Base-by-base conservation (phyloP, 92 coral and sea anemone genomes). In the Phenganax subtilis region DNA sequence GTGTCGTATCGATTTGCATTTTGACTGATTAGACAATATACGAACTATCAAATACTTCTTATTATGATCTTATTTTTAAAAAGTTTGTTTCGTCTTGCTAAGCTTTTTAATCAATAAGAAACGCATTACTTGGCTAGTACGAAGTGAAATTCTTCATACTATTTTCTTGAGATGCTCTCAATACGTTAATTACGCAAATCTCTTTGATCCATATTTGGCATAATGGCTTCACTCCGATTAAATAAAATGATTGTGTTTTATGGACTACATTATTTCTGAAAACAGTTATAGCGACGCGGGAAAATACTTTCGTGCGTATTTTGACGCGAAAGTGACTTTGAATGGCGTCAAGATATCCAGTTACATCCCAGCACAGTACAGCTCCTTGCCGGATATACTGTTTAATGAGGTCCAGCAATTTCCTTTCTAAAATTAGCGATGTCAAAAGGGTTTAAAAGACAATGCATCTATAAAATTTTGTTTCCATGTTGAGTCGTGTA, bases 361-460 rank as follows among this genome's bases (percentile, higher is more conserved):
- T 76, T 76, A 76, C 54, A 31, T 58, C 67, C 16, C 81, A 58
- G 37, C n/a, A 57, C 53, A 57, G 81, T 30, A 57, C 64, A 25
- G 12, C 70, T 57, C 81, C 60, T 57, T 76, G 69, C 67, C 81
- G 81, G 81, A 76, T 76, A 76, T 57, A 64, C 81, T 15, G 73
- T 6, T 30, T 68, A 68, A 57, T 30, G 7, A 54, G 81, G 2
- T 76, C 81, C 74, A 54, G 56, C 57, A 79, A 63, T 79, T 79
- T 79, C 83, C 83, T 79, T 79, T 79, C 83, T 79, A 79, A 79
- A 79, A 61, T 63, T 79, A 79, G 83, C 83, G 74, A 79, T 79
- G 83, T 79, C 83, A 79, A 79, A 79, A 79, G 58, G 83, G 74
- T 74, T 79, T 79, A 79, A 79, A 67, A 53, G 59, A 79, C n/a